Base-by-base conservation (phyloP, 2,113 vertebrate genomes). In the Donacobius atricapilla region DNA sequence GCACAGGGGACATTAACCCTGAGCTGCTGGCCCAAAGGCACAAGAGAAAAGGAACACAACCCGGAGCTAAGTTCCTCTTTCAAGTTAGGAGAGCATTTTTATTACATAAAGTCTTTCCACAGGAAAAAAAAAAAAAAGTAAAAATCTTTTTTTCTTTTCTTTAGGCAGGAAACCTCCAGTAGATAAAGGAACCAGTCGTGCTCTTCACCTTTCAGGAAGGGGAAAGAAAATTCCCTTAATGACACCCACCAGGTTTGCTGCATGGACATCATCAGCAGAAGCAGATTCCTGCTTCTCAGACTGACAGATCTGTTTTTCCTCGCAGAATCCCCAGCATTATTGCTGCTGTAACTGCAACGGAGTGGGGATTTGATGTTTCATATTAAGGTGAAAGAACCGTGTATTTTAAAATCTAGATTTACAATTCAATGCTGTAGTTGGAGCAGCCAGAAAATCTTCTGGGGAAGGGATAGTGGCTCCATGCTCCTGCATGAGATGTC, bases 361-460 rank as follows among this genome's bases (percentile, higher is more conserved):
- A 27, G 45, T 20, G 51, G 16, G 22, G 37, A 5, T 16, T 54
- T 72, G 44, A 11, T 83, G 82, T 95, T 73, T 93, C 51, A 57
- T 54, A 77, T 48, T 13, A 47, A 92, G 27, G 48, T 70, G 70
- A 88, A 91, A 92, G 25, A n/a, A 75, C 21, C 44, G 85, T 25
- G 37, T 42, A 31, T 68, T 94, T 96, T 95, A 71, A 30, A 54
- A 94, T 75, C 64, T 68, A 53, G 89, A 93, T 86, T 77, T 91
- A 86, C 94, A 84, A n/a, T 87, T 83, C 51, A 75, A 7, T 82
- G 71, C 70, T 80, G n/a, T 20, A 51, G 50, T 72, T 85, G 87
- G 95, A 81, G 83, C 83, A 83, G 81, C 83, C 47, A 90, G 60
- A 21, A 83, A 77, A 22, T 28, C 65, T 78, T 48, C 53, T 30